A percentile compares a stretch with the other conserved stretches of the same genome.
Evolutionary conservation across 2,888 invertebrate species (phyloP).

Genomic region (Dicranocentrus wangi): DNA sequence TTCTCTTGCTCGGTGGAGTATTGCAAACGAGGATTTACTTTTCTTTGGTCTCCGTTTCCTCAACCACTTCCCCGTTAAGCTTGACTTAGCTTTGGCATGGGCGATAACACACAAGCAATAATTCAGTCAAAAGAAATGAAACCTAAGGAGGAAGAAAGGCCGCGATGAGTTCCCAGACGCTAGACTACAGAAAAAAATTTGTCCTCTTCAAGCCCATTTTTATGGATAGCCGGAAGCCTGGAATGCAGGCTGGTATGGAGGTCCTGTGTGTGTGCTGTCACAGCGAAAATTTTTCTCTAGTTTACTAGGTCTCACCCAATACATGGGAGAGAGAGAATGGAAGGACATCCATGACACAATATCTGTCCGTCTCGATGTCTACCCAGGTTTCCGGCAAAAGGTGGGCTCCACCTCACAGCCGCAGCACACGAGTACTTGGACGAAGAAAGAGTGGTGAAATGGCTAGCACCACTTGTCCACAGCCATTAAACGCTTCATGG

Average conservation of each 20-base stretch:
- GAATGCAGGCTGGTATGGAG: not conserved
- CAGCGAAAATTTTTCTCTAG: not conserved
- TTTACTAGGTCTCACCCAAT: not conserved
- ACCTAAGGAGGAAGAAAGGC: not conserved
- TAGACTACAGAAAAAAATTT: no score
- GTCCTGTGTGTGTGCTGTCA: not conserved
- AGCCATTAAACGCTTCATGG: not conserved
- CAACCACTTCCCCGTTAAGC: not conserved
- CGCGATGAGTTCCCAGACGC: not conserved
- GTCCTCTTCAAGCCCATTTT: no score
- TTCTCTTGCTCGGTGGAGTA: no score
- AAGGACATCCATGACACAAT: not conserved
- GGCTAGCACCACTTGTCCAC: constrained; percentile 1
- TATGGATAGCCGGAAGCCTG: not conserved
- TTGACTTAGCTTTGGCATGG: not conserved
- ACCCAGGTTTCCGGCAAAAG: not conserved
- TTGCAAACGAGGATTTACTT: no score
- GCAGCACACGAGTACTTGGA: no score
- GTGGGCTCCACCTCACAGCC: no score
- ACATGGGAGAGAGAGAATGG: not conserved
- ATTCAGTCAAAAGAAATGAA: constrained; percentile 8
- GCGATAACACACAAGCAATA: constrained; percentile 2
- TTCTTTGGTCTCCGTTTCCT: not conserved
- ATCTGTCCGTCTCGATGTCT: constrained; percentile 3
- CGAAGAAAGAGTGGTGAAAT: not conserved